A percentile compares a stretch with the other conserved stretches of the same genome.
Evolutionary conservation across 2,797 vertebrate genomes (phyloP).

Genomic region (Pampus argenteus): DNA sequence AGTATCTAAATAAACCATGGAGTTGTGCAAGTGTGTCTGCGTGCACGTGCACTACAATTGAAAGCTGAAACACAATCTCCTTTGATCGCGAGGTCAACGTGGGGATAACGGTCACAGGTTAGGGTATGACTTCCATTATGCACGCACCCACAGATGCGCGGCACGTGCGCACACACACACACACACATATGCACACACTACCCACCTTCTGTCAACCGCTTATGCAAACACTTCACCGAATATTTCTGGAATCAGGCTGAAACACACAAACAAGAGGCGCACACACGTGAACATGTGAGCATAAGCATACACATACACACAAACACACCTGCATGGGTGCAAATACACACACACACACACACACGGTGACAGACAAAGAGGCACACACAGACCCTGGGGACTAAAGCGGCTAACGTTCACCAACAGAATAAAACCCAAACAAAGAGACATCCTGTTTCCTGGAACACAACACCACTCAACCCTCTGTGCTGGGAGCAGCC

Average conservation of each 20-base stretch:
- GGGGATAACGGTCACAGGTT: slow-evolving; percentile 37
- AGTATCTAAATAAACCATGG: slow-evolving; percentile 33
- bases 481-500: slow-evolving; percentile 65
- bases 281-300: slow-evolving; percentile 14
- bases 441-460: slow-evolving; percentile 84
- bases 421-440: slow-evolving; percentile 80
- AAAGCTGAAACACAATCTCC: slow-evolving; percentile 37
- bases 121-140: slow-evolving; percentile 46
- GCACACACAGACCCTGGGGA: slow-evolving; percentile 55
- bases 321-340: slow-evolving; percentile 33
- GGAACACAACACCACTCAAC: slow-evolving; percentile 78
- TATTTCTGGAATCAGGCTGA: slow-evolving; percentile 32
- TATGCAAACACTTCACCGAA: slow-evolving; percentile 15
- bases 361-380: slow-evolving; percentile 46
- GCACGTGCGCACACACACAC: not conserved
- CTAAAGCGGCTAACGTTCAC: slow-evolving; percentile 68
- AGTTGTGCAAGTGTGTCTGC: not conserved
- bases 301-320: not conserved
- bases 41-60: not conserved
- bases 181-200: slow-evolving; percentile 5
- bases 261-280: slow-evolving; percentile 21
- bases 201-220: not conserved
- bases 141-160: not conserved
- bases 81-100: slow-evolving; percentile 58
- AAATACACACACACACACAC: slow-evolving; percentile 17